Evolutionary conservation across 2,113 vertebrate species (phyloP), one percentile per base, ranked within the genome.

Genomic region (Xiphophorus maculatus): DNA sequence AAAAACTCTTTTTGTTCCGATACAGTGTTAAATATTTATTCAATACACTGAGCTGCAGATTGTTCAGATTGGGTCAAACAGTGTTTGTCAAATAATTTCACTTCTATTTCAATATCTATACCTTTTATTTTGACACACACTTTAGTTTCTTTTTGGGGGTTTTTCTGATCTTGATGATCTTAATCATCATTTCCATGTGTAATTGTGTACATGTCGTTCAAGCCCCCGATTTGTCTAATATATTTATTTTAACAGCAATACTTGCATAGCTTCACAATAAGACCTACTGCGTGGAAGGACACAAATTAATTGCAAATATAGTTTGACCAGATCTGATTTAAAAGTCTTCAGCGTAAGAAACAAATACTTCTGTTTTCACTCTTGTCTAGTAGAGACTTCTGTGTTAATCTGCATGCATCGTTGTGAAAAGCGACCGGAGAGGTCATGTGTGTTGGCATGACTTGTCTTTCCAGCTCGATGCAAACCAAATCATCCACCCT

Each of bases 361-460:
- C 32, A 84, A 78, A 25, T n/a, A 44, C 63, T 37, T 48, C 35
- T 13, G n/a, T 71, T n/a, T 48, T 82, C 65, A 63, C 35, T 76
- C 64, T 81, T 82, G 63, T 76, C 70, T 54, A 40, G 66, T 19
- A 62, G 81, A 76, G 65, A 27, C 61, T 54, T 67, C 25, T 70
- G 42, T 74, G 80, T 88, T 67, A 44, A 80, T 78, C 77, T 87
- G 93, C 93, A 94, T 93, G 91, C 86, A n/a, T 77, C 82, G 48
- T 80, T 71, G 84, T 90, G 76, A 74, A 65, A 77, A 79, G 66
- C 77, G 82, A 86, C 81, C 88, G 5, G 48, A 78, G 63, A 71
- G 84, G 79, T 89, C 65, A 19, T 77, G 79, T 89, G 85, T 77
- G 77, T 90, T 78, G 69, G 86, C 89, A 91, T 90, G 91, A 80